Evolutionary conservation across 2,888 invertebrate species (phyloP).

Genomic region (Ormia ochracea): DNA sequence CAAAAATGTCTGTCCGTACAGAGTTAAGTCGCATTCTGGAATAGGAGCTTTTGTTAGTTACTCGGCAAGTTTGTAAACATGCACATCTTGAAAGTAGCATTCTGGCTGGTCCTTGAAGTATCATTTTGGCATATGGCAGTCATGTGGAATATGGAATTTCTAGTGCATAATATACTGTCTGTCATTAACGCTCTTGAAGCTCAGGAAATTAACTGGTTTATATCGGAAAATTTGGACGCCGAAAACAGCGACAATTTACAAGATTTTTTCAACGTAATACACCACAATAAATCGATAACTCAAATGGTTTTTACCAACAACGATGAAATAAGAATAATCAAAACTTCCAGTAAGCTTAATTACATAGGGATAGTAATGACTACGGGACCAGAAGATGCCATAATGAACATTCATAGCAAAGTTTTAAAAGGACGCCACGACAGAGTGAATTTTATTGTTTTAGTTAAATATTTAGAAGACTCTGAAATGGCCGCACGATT

Average conservation of each 20-base stretch:
- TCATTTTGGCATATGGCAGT: not conserved
- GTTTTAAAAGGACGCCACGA: not conserved
- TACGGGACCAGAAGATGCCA: slow-evolving; percentile 64
- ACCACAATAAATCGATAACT: not conserved
- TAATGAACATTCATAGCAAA: slow-evolving; percentile 42
- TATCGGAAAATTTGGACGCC: slow-evolving; percentile 8
- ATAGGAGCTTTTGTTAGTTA: no score
- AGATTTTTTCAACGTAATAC: slow-evolving; percentile 14
- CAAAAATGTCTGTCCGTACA: no score
- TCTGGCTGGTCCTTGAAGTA: not conserved
- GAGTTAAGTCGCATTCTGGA: no score
- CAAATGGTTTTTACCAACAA: slow-evolving; percentile 26
- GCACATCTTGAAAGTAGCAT: slow-evolving; percentile 14
- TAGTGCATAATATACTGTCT: not conserved
- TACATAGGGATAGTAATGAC: slow-evolving; percentile 66
- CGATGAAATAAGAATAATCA: not conserved
- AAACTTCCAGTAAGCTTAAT: slow-evolving; percentile 50
- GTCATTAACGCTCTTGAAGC: not conserved
- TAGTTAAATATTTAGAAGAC: slow-evolving; percentile 24
- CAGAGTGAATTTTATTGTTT: slow-evolving; percentile 47
- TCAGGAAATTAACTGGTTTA: slow-evolving; percentile 41
- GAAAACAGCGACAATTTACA: slow-evolving; percentile 3
- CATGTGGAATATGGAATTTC: slow-evolving; percentile 23
- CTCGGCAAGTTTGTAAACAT: not conserved
- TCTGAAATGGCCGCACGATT: slow-evolving; percentile 19